A percentile compares a stretch with the other conserved stretches of the same genome.
Evolutionary conservation across 2,888 invertebrate species (phyloP).

Genomic region (Heteromyza rotundicornis): DNA sequence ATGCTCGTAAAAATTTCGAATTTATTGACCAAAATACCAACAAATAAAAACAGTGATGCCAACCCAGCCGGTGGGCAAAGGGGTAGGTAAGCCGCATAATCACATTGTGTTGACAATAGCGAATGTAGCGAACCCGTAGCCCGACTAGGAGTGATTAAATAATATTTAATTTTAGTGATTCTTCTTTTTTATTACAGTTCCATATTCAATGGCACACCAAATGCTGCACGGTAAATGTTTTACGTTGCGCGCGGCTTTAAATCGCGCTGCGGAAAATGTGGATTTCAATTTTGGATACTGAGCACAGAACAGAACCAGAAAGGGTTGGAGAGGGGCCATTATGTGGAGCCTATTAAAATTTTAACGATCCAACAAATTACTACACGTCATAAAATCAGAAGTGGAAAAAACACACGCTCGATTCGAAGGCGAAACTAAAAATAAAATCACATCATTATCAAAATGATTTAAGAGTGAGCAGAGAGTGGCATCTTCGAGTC

Average conservation of each 20-base stretch:
- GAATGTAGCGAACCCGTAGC: background rate
- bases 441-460: conserved; percentile 11
- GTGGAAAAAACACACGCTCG: conserved; percentile 31
- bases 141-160: background rate
- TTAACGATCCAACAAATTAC: conserved; percentile 62
- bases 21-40: conserved; percentile 33
- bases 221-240: background rate
- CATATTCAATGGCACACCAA: background rate
- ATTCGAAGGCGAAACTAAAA: conserved; percentile 3
- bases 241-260: background rate
- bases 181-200: background rate
- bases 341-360: conserved; percentile 42
- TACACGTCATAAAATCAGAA: conserved; percentile 57
- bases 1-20: conserved; percentile 39
- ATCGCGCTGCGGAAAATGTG: background rate
- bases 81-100: conserved; percentile 2
- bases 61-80: background rate
- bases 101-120: background rate
- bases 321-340: no score
- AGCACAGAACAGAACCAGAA: no score
- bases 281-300: no score
- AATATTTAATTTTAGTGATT: background rate
- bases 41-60: no score
- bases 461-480: conserved; percentile 18
- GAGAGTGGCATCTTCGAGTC: background rate